Percentiles rank a stretch among this genome's conserved stretches.
phyloP scores from a whole-genome alignment of 1,140 invertebrate species.

The Yoshiicerus persimilis region DNA sequence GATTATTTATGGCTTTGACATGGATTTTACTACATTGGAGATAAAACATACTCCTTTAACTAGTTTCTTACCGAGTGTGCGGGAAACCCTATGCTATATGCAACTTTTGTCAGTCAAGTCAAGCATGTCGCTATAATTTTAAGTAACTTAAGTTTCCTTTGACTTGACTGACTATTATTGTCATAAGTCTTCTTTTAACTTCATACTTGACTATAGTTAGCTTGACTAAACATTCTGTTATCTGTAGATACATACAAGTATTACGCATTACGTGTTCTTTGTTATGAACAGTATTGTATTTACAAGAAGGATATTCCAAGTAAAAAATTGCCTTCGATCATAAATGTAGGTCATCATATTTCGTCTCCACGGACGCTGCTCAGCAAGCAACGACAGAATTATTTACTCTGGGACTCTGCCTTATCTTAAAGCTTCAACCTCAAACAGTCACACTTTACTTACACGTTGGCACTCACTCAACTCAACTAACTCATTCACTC shows the following conservation, averaged over 20 bases:
- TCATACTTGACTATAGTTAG: not conserved
- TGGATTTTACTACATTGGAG: too few species aligned
- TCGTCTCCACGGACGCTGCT: conserved; percentile 14
- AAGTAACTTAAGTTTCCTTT: not conserved
- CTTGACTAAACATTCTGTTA: not conserved
- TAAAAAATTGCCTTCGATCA: conserved; percentile 2
- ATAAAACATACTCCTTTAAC: too few species aligned
- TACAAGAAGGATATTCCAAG: not conserved
- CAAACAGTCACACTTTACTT: not conserved
- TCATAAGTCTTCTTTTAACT: not conserved
- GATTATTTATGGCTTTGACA: too few species aligned
- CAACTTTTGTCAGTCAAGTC: not conserved
- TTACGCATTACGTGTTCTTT: not conserved
- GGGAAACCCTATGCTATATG: not conserved
- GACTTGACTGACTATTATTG: not conserved
- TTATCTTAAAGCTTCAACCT: conserved; percentile 14
- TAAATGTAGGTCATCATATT: conserved; percentile 13
- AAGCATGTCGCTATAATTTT: not conserved
- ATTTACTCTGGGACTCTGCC: not conserved
- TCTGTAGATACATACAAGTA: not conserved
- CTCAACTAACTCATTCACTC: not conserved
- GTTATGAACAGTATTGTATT: not conserved
- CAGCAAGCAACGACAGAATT: not conserved
- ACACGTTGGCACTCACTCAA: not conserved
- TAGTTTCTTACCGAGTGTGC: not conserved